A percentile compares a stretch with the other conserved stretches of the same genome.
phyloP scores from a whole-genome alignment of 1,140 invertebrate genomes.

The Alviniconcha marisindica region DNA sequence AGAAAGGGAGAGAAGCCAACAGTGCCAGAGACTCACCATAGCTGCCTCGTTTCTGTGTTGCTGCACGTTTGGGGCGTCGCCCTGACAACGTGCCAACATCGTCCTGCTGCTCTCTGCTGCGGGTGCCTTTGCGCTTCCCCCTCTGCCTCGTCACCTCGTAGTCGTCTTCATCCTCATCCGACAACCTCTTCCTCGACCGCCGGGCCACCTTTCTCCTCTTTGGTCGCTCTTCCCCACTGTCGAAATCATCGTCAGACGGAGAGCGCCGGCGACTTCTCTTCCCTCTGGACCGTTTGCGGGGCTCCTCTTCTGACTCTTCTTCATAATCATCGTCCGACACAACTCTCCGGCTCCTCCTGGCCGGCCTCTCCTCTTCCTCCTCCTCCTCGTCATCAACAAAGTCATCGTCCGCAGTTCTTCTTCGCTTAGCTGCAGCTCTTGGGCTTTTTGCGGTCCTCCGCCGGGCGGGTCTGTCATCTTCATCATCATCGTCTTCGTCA shows the following conservation, averaged over 20 bases:
- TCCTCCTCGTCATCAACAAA: slow-evolving; percentile 54
- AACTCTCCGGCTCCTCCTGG: slow-evolving; percentile 41
- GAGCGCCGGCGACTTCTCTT: slow-evolving; percentile 31
- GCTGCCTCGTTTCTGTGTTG: slow-evolving; percentile 62
- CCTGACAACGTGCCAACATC: background rate
- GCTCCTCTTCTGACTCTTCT: slow-evolving; percentile 44
- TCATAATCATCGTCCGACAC: slow-evolving; percentile 42
- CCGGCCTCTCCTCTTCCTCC: slow-evolving; percentile 50
- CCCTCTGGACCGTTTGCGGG: slow-evolving; percentile 31
- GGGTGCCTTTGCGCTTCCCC: slow-evolving; percentile 40
- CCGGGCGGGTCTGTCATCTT: background rate
- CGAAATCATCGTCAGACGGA: slow-evolving; percentile 31
- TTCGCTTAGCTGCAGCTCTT: slow-evolving; percentile 24
- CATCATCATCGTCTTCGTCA: background rate
- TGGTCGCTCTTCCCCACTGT: slow-evolving; percentile 19
- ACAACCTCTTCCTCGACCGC: slow-evolving; percentile 45
- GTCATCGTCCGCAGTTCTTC: slow-evolving; percentile 8
- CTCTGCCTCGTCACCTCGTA: slow-evolving; percentile 38
- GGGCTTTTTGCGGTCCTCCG: background rate
- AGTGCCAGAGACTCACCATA: slow-evolving; percentile 58
- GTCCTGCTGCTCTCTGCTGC: background rate
- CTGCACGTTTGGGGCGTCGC: slow-evolving; percentile 54
- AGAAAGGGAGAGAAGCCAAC: background rate
- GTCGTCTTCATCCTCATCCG: slow-evolving; percentile 45
- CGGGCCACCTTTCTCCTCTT: slow-evolving; percentile 34